Evolutionary conservation across 2,888 invertebrate species (phyloP).

Genomic region (Fabriciana adippe): DNA sequence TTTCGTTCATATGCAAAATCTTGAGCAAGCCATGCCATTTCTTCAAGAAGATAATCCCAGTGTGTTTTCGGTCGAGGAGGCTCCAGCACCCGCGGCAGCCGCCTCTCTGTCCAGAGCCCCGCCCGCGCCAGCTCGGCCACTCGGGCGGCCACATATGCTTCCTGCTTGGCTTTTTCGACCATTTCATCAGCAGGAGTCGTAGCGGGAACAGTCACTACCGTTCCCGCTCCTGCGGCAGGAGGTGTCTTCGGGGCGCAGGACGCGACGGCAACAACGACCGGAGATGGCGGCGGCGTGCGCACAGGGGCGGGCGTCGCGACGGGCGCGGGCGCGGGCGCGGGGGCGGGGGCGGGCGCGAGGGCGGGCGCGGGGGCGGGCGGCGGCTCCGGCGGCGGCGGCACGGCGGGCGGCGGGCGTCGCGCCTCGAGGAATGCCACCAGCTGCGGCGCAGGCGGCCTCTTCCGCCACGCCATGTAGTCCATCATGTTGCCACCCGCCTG

Average conservation of each 20-base stretch:
- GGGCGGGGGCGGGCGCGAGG: constrained; percentile 68
- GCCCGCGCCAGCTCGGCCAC: constrained; percentile 95
- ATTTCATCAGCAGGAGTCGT: constrained; percentile 56
- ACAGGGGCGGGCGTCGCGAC: constrained; percentile 84
- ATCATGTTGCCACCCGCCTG: constrained; percentile 93
- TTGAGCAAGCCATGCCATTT: constrained; percentile 99
- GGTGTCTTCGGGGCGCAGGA: constrained; percentile 82
- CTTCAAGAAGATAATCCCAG: constrained; percentile 99
- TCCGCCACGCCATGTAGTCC: constrained; percentile 93
- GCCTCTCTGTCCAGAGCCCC: constrained; percentile 96
- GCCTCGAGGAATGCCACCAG: constrained; percentile 89
- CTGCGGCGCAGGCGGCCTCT: constrained; percentile 88
- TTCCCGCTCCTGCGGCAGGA: constrained; percentile 52
- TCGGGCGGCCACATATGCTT: constrained; percentile 96
- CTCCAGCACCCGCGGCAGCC: constrained; percentile 95
- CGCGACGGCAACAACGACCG: constrained; percentile 80
- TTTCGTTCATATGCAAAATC: constrained; percentile 99
- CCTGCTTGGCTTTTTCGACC: constrained; percentile 82
- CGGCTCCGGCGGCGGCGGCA: constrained; percentile 84
- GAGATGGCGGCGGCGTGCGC: constrained; percentile 79
- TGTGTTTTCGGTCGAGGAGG: constrained; percentile 95
- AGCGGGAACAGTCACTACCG: constrained; percentile 75
- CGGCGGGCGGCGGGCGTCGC: constrained; percentile 82
- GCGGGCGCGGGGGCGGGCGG: constrained; percentile 62
- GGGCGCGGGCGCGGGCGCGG: constrained; percentile 87